These are phyloP conservation scores for Eriocheir sinensis DNA, from an alignment of 1,140 invertebrate species.

Conservation along the genomic window DNA sequence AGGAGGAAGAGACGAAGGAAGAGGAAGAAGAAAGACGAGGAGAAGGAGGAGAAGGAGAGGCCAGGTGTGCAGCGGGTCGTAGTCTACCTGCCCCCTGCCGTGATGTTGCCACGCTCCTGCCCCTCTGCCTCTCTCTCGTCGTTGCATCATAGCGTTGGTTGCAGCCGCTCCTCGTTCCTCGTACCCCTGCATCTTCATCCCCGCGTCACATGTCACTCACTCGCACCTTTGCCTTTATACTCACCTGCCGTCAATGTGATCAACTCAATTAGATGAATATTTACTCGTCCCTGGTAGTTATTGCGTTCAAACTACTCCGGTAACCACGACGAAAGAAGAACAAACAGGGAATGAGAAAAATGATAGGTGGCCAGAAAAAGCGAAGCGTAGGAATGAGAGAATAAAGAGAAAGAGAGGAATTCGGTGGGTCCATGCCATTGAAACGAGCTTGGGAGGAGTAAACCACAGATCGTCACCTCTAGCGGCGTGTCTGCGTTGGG, in stretches of 20 bases:
- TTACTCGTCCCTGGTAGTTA: too few species aligned
- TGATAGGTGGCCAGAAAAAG: not conserved
- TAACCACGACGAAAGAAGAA: too few species aligned
- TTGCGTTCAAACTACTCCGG: not conserved
- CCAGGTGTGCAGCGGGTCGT: not conserved
- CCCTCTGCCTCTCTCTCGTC: not conserved
- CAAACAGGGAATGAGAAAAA: not conserved
- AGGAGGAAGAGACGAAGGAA: not conserved
- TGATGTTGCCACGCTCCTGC: not conserved
- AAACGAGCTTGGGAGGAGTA: not conserved
- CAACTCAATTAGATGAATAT: too few species aligned
- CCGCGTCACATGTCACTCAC: not conserved
- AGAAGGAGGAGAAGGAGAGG: not conserved
- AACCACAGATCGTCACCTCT: conserved; percentile 34
- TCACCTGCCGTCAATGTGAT: not conserved
- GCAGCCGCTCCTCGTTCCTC: not conserved
- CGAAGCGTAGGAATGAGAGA: conserved; percentile 2
- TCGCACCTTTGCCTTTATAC: not conserved
- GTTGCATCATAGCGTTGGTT: not conserved
- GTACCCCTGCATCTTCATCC: not conserved
- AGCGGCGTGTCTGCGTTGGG: not conserved
- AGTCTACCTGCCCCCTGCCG: not conserved
- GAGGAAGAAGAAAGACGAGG: not conserved
- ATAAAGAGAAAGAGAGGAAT: not conserved
- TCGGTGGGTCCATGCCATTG: not conserved